Base-by-base conservation (phyloP, 2,797 vertebrate genomes). In the Sebastes minor region DNA sequence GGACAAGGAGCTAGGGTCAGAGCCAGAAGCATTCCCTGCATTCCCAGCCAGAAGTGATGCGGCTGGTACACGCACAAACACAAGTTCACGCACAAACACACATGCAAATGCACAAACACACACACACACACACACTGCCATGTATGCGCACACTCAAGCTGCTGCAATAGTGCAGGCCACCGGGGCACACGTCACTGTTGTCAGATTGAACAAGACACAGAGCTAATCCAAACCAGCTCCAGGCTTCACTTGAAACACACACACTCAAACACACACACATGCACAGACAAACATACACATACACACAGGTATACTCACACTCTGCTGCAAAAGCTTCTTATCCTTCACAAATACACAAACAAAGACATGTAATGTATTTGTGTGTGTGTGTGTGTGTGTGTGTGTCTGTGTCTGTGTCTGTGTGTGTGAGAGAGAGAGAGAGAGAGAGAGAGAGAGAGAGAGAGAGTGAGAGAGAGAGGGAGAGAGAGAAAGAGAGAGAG, bases 1-100 rank as follows among this genome's bases (percentile, higher is more conserved):
- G 66, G 81, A 90, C 91, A 74, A 67, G 89, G 81, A 76, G 77
- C 42, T 67, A 71, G 86, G 74, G 89, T 92, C 93, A 86, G 71
- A 86, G 90, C 74, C 67, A 73, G 90, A 94, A 95, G 94, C 94
- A 97, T 97, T 97, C 96, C 89, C 95, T n/a, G 75, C 90, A 96
- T 97, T 96, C 95, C 90, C 95, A 80, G 82, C 72, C 82, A 66
- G 88, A 80, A 86, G 90, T 86, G 84, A 95, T 89, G 88, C 71
- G 33, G 75, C 86, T 91, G 85, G 86, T 89, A 89, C 65, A 35
- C 67, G 63, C 82, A 87, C 68, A 78, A 74, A 77, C 71, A 67
- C 60, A 81, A 82, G 76, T 75, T 86, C 71, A 74, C 20, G 13
- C 52, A 25, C 55, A n/a, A 28, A 13, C 52, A 32, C 55, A n/a